These are phyloP conservation scores for Alces alces DNA, from an alignment of 2,113 vertebrate species.

Conservation along the genomic window DNA sequence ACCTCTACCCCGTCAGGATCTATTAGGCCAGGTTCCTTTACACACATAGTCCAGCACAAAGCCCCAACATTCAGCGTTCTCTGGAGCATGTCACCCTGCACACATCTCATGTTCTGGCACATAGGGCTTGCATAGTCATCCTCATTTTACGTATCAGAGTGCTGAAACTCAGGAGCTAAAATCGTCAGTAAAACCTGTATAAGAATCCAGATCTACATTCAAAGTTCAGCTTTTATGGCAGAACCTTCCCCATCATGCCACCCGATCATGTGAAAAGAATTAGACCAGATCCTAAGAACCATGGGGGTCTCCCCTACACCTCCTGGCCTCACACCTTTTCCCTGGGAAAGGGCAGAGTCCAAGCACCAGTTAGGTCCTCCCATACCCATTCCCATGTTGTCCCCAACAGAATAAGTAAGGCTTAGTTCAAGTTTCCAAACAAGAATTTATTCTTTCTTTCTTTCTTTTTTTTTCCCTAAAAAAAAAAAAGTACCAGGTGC, in stretches of 20 bases:
- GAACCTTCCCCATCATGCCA: neutral
- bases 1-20: neutral
- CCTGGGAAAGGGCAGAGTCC: neutral
- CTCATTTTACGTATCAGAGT: neutral
- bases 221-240: neutral
- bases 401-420: slow-evolving; percentile 32
- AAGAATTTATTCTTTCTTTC: slow-evolving; percentile 74
- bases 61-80: neutral
- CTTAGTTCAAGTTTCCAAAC: slow-evolving; percentile 70
- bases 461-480: neutral
- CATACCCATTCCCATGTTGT: neutral
- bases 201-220: neutral
- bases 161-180: neutral
- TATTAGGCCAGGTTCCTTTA: neutral
- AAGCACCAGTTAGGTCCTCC: neutral
- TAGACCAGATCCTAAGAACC: neutral
- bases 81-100: neutral
- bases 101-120: neutral
- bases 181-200: neutral
- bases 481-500: slow-evolving; percentile 66
- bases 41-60: neutral
- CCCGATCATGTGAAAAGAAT: neutral
- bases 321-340: neutral
- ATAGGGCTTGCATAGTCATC: neutral
- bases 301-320: neutral